Evolutionary conservation across 1,140 invertebrate genomes (phyloP).

Genomic region (Bicyclus anynana): DNA sequence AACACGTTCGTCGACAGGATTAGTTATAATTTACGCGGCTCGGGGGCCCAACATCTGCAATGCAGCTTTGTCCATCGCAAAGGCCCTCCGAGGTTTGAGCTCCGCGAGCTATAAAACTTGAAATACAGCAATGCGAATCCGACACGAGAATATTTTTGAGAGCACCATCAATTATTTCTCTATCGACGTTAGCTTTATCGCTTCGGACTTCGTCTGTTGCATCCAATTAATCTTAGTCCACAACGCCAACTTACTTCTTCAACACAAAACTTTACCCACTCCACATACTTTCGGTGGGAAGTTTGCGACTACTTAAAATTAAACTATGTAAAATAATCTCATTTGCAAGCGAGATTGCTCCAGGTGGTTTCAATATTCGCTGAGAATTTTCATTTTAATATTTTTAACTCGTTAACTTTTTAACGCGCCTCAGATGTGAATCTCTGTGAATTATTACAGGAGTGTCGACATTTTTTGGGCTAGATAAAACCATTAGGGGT

Average conservation of each 20-base stretch:
- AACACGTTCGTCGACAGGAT: slow-evolving; percentile 22
- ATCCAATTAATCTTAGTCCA: slow-evolving; percentile 17
- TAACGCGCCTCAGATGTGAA: slow-evolving; percentile 27
- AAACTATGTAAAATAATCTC: slow-evolving; percentile 17
- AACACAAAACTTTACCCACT: slow-evolving; percentile 12
- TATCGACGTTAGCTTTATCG: not conserved
- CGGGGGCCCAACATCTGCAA: slow-evolving; percentile 29
- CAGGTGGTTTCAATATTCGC: slow-evolving; percentile 15
- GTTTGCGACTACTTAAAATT: slow-evolving; percentile 17
- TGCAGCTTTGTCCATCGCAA: slow-evolving; percentile 25
- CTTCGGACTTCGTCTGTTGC: slow-evolving; percentile 7
- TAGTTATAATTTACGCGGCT: slow-evolving; percentile 24
- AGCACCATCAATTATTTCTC: not conserved
- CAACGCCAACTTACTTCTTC: slow-evolving; percentile 3
- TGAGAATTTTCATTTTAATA: slow-evolving; percentile 17
- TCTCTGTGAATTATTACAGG: slow-evolving; percentile 30
- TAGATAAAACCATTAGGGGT: slow-evolving; percentile 38
- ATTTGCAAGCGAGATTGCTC: slow-evolving; percentile 23
- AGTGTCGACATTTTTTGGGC: slow-evolving; percentile 31
- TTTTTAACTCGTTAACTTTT: slow-evolving; percentile 30
- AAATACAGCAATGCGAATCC: slow-evolving; percentile 16
- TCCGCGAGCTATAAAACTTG: slow-evolving; percentile 20
- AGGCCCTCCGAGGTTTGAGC: slow-evolving; percentile 19
- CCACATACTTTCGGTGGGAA: slow-evolving; percentile 4
- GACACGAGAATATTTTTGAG: slow-evolving; percentile 12